A percentile compares a stretch with the other conserved stretches of the same genome.
phyloP scores from a whole-genome alignment of 2,797 vertebrate genomes.

The Clarias pachynema region DNA sequence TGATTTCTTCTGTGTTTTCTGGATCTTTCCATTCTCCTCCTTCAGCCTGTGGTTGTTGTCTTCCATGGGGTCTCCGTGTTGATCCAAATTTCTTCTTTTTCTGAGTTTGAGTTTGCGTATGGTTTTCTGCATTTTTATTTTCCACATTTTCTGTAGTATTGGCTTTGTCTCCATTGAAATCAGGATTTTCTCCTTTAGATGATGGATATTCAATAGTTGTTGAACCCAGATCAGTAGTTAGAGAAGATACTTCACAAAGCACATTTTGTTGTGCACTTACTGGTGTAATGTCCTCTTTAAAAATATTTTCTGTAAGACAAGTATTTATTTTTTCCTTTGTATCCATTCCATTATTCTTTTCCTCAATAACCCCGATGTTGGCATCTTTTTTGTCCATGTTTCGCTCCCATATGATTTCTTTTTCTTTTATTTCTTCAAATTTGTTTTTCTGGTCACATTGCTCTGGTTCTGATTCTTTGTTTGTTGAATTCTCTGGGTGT shows the following conservation, averaged over 20 bases:
- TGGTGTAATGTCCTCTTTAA: not conserved
- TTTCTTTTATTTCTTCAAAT: slow-evolving; percentile 21
- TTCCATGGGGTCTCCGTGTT: not conserved
- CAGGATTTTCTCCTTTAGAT: not conserved
- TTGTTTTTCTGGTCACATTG: slow-evolving; percentile 18
- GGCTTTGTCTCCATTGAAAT: not conserved
- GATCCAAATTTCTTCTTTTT: slow-evolving; percentile 52
- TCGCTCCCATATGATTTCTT: not conserved
- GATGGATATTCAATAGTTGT: not conserved
- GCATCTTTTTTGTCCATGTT: not conserved
- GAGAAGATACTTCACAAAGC: slow-evolving; percentile 1
- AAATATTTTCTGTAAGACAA: not conserved
- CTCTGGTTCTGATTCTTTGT: no score
- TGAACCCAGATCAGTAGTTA: not conserved
- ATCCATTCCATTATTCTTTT: not conserved
- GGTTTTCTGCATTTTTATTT: not conserved
- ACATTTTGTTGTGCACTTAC: not conserved
- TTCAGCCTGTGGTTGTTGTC: no score
- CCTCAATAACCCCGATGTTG: not conserved
- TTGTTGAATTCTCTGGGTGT: no score
- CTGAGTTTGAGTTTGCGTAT: not conserved
- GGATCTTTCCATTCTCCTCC: no score
- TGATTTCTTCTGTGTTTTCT: no score
- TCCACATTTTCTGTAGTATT: not conserved
- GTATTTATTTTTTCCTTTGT: not conserved